Conservation (phyloP, 2,888 invertebrate genomes). For the Diarsia brunnea region DNA sequence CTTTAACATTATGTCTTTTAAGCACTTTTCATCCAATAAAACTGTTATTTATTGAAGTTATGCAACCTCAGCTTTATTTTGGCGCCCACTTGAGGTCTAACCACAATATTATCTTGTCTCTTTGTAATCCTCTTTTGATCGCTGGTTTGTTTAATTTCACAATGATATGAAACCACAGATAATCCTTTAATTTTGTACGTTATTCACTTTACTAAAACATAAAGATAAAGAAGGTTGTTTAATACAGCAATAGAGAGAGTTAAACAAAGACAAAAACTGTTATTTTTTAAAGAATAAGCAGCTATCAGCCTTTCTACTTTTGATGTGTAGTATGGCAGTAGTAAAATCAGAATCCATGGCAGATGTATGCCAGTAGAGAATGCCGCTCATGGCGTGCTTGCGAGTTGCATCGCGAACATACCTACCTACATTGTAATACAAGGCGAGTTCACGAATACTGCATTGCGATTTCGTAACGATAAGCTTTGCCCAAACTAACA, state of each 20-base stretch:
- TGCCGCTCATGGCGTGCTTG: conserved; percentile 46
- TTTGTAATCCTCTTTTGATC: conserved; percentile 23
- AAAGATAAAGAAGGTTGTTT: neutral
- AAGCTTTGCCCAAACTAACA: conserved; percentile 37
- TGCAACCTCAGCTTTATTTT: conserved; percentile 8
- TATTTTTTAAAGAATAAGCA: neutral
- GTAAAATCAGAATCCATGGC: conserved; percentile 15
- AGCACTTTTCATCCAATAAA: conserved; percentile 1
- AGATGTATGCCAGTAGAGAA: conserved; percentile 40
- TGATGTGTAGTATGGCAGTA: conserved; percentile 9
- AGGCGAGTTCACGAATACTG: conserved; percentile 64
- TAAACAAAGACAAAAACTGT: neutral
- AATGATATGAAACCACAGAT: neutral
- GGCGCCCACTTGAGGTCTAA: neutral
- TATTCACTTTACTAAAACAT: neutral
- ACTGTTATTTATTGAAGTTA: conserved; percentile 1
- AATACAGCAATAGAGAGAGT: neutral
- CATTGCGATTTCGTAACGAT: conserved; percentile 66
- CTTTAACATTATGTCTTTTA: neutral
- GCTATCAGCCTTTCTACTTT: conserved; percentile 3
- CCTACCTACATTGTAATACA: conserved; percentile 41
- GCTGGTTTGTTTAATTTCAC: conserved; percentile 11
- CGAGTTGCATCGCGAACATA: conserved; percentile 58
- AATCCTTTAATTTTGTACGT: neutral
- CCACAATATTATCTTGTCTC: neutral